Evolutionary conservation across 2,888 invertebrate species (phyloP).

Genomic region (Orchesellides sinensis): DNA sequence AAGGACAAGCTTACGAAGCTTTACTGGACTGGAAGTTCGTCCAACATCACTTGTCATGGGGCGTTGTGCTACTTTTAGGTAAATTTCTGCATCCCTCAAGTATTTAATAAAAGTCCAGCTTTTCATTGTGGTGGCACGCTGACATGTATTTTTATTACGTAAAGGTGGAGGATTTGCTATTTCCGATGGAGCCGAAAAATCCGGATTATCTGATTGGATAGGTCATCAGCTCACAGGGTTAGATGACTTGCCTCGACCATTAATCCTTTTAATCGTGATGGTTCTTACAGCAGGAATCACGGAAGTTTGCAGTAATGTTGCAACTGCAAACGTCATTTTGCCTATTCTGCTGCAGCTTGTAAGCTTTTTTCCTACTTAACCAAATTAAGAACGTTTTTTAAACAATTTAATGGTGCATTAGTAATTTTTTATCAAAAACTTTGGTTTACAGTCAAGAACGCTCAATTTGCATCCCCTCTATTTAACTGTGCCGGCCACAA

Average conservation of each 20-base stretch:
- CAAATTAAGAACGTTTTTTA: not conserved
- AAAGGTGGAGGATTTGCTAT: slow-evolving; percentile 93
- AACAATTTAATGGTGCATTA: too few species aligned
- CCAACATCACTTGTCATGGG: slow-evolving; percentile 64
- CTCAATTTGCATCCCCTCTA: slow-evolving; percentile 89
- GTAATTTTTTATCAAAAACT: not conserved
- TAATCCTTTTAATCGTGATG: slow-evolving; percentile 87
- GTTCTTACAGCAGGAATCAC: slow-evolving; percentile 88
- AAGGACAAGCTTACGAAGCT: slow-evolving; percentile 43
- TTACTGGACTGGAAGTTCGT: slow-evolving; percentile 66
- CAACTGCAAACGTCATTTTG: slow-evolving; percentile 91
- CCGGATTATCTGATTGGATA: slow-evolving; percentile 87
- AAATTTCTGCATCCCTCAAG: not conserved
- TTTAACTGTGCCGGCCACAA: slow-evolving; percentile 91
- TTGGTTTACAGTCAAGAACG: slow-evolving; percentile 81
- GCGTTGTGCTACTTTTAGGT: slow-evolving; percentile 44
- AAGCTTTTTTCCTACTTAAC: slow-evolving; percentile 2
- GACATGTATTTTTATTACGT: not conserved
- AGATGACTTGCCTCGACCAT: slow-evolving; percentile 81
- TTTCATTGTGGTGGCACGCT: too few species aligned
- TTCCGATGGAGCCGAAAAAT: slow-evolving; percentile 89
- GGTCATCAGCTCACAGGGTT: slow-evolving; percentile 85
- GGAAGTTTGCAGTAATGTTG: slow-evolving; percentile 92
- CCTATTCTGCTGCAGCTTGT: slow-evolving; percentile 82
- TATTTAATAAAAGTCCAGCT: too few species aligned